phyloP scores from a whole-genome alignment of 2,113 vertebrate genomes.

The Vicugna pacos region DNA sequence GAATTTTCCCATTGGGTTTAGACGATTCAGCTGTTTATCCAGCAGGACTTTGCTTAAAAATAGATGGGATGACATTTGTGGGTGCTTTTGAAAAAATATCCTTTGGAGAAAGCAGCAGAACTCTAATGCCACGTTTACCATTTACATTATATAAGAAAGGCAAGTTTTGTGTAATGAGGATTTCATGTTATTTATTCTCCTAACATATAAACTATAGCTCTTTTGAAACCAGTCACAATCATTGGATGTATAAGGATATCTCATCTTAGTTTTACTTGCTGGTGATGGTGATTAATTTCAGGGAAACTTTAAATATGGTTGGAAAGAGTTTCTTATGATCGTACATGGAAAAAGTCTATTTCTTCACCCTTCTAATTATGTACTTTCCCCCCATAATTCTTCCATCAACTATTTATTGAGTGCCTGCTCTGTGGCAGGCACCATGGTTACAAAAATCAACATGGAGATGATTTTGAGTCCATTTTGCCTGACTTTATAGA shows the following conservation, averaged over 20 bases:
- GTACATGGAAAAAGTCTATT: neutral
- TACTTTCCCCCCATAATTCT: neutral
- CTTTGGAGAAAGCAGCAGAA: constrained; percentile 74
- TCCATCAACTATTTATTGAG: neutral
- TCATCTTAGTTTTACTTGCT: neutral
- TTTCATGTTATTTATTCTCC: constrained; percentile 41
- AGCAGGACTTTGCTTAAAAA: constrained; percentile 79
- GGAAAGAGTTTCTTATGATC: neutral
- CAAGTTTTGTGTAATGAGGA: constrained; percentile 49
- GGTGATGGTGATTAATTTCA: neutral
- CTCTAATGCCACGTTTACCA: constrained; percentile 71
- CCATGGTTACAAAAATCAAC: neutral
- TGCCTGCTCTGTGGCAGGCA: neutral
- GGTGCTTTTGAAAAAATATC: constrained; percentile 72
- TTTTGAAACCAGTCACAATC: neutral
- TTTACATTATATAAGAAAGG: constrained; percentile 71
- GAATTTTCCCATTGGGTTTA: constrained; percentile 76
- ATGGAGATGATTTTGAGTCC: neutral
- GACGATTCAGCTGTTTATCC: constrained; percentile 79
- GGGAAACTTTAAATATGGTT: neutral
- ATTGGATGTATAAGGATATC: neutral
- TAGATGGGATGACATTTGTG: constrained; percentile 83
- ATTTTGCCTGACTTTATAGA: constrained; percentile 32
- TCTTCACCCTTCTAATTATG: neutral
- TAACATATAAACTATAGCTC: neutral